Base-by-base conservation (phyloP, 2,888 invertebrate species). In the Zygogramma bicolorata region DNA sequence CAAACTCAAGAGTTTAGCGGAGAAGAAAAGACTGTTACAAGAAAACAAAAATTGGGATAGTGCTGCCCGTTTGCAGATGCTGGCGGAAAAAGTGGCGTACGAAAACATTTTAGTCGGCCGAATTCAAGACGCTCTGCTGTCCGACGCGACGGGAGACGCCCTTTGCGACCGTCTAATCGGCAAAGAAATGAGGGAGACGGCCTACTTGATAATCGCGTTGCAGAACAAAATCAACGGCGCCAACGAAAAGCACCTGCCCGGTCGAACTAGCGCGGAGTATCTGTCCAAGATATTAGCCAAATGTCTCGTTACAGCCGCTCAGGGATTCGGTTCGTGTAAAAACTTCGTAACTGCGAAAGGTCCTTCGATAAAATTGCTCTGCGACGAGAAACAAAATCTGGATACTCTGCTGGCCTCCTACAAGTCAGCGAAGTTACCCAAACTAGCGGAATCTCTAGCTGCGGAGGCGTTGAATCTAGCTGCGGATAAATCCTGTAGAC, bases 51-150 rank as follows among this genome's bases (percentile, higher is more conserved):
- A 92, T 81, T 88, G 94, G 75, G 92, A 93, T 66, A 90, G 90
- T 71, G 89, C 90, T 59, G 91, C 92, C 76, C 92, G 91, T 82
- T 87, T 93, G 75, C 92, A 93, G 81, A 88, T 95, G 67, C 87
- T 94, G 68, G 94, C 95, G 1, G 95, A 95, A 85, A 93, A 94
- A 82, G 89, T 95, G 20, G 94, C 95, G 0, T 95, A 93, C 84
- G 95, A 95, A 87, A 93, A 93, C 70, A 92, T 94, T 65, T 75
- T 86, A 69, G 80, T 85, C 34, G 90, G 91, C 74, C 89, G 92
- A 81, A 90, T 93, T 76, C 91, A 92, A 79, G 92, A 93, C 84
- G 92, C 93, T 61, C 88, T 93, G 63, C 89, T 90, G 46, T 77
- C 81, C 8, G 81, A 84, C 4, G 71, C 77, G 10, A 81, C 81